These are phyloP conservation scores for Sceloporus tristichus DNA, from an alignment of 2,113 vertebrate species.

Conservation along the genomic window DNA sequence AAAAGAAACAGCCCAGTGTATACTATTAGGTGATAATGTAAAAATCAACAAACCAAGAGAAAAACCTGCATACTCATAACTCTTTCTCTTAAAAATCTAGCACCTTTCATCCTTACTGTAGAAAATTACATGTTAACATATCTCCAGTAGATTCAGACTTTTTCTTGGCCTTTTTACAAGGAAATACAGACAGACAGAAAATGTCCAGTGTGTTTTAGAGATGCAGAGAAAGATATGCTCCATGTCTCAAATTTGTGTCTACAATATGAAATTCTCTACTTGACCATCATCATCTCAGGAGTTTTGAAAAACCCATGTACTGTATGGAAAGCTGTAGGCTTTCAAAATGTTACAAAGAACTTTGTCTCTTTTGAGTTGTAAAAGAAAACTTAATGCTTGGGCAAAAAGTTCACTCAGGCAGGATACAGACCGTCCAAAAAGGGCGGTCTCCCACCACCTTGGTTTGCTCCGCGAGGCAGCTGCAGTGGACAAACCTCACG, in stretches of 20 bases:
- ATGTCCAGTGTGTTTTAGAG: background rate
- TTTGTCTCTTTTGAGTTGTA: background rate
- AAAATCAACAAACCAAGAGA: conserved; percentile 23
- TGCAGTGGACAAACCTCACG: no score
- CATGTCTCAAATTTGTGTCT: background rate
- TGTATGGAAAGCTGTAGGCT: conserved; percentile 7
- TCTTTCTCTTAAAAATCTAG: conserved; percentile 30
- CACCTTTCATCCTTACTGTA: conserved; percentile 23
- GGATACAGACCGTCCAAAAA: no score
- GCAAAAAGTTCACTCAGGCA: background rate
- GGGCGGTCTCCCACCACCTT: no score
- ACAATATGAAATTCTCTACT: conserved; percentile 13
- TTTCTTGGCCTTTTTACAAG: background rate
- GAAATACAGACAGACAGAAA: background rate
- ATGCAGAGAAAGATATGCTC: conserved; percentile 14
- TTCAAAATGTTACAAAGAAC: conserved; percentile 1
- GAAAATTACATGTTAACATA: conserved; percentile 52
- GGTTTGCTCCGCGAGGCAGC: no score
- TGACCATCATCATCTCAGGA: background rate
- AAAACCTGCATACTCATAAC: conserved; percentile 9
- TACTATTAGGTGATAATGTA: background rate
- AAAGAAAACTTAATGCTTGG: conserved; percentile 1
- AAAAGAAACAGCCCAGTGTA: background rate
- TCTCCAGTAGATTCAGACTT: conserved; percentile 27
- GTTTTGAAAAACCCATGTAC: conserved; percentile 6